Conservation (phyloP, 2,888 invertebrate species). For the Conchocele bisecta region DNA sequence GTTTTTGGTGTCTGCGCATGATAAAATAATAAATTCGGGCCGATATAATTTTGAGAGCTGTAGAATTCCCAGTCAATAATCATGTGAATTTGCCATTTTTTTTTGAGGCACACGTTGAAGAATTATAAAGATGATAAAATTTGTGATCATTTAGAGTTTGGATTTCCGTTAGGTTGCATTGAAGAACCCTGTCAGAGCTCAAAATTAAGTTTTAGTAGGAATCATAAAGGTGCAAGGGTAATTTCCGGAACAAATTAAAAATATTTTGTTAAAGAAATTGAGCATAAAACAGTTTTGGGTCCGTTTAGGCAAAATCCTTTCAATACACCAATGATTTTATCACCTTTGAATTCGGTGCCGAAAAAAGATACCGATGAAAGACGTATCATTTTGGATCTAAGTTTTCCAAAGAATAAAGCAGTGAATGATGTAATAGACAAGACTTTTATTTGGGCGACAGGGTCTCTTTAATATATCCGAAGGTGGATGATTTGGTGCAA, state of each 20-base stretch:
- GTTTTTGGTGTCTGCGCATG: background rate
- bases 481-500: background rate
- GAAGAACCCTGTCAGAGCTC: background rate
- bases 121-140: background rate
- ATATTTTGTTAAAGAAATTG: background rate
- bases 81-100: background rate
- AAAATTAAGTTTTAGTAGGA: background rate
- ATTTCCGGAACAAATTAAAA: background rate
- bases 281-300: background rate
- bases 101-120: background rate
- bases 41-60: background rate
- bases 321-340: background rate
- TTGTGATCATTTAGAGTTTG: background rate
- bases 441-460: background rate
- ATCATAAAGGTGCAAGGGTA: background rate
- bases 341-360: background rate
- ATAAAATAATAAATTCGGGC: background rate
- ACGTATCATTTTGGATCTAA: background rate
- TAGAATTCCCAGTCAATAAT: constrained; percentile 1
- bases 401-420: background rate
- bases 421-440: background rate
- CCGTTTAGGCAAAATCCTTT: background rate
- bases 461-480: background rate
- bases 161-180: background rate
- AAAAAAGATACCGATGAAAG: constrained; percentile 1